A percentile compares a stretch with the other conserved stretches of the same genome.
Conservation (phyloP, 2,888 invertebrate species). For the Prenolepis imparis region DNA sequence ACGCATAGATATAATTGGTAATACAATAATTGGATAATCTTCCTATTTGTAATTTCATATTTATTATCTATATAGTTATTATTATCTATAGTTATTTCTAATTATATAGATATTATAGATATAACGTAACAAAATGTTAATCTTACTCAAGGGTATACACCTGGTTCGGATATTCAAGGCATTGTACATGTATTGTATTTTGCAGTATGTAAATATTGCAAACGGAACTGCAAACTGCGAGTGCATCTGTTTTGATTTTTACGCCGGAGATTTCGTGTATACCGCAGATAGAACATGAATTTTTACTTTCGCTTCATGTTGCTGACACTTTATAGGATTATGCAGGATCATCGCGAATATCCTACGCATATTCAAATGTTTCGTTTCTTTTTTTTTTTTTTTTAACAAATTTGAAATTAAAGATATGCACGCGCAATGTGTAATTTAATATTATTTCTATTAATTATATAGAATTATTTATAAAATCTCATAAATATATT, state of each 20-base stretch:
- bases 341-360: slow-evolving; percentile 14
- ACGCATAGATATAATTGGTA: not conserved
- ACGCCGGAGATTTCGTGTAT: slow-evolving; percentile 15
- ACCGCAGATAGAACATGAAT: slow-evolving; percentile 34
- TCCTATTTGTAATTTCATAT: not conserved
- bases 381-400: not conserved
- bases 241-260: slow-evolving; percentile 47
- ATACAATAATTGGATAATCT: not conserved
- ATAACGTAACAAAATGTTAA: slow-evolving; percentile 1
- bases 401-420: not conserved
- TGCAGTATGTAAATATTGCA: slow-evolving; percentile 4
- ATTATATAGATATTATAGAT: not conserved
- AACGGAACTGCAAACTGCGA: slow-evolving; percentile 18
- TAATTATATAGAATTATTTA: not conserved
- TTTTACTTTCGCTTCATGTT: slow-evolving; percentile 40
- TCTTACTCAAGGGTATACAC: not conserved
- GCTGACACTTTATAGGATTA: slow-evolving; percentile 40
- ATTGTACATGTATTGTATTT: slow-evolving; percentile 9
- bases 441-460: not conserved
- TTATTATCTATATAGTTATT: too few species aligned
- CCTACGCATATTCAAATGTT: too few species aligned
- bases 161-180: not conserved
- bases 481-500: not conserved
- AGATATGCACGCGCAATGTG: too few species aligned
- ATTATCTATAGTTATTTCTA: not conserved